Conservation (phyloP, 37 sponge, comb jelly and placozoan species). For the Haliclona indistincta region DNA sequence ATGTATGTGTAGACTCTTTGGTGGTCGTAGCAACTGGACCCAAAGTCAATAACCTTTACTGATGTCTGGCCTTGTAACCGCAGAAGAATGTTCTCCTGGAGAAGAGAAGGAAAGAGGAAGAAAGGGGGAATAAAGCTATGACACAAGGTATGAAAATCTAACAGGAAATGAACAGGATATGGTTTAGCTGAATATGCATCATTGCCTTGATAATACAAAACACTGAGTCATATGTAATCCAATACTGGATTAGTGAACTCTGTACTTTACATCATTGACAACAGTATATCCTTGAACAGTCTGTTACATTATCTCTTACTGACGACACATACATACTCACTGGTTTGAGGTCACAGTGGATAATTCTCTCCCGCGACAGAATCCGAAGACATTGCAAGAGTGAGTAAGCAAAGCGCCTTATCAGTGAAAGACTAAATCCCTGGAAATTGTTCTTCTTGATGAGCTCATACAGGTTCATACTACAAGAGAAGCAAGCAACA, state of each 20-base stretch:
- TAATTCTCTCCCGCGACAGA: conserved; percentile 84
- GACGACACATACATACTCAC: conserved; percentile 46
- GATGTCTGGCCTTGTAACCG: conserved; percentile 65
- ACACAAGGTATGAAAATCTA: too few relatives aligned
- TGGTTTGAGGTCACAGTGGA: conserved; percentile 99
- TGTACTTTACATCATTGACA: neutral
- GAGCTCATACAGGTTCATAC: conserved; percentile 96
- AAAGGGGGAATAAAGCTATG: neutral
- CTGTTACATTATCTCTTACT: neutral
- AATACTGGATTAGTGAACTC: too few relatives aligned
- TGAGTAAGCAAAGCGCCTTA: conserved; percentile 87
- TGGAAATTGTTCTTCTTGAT: conserved; percentile 96
- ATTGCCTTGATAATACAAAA: too few relatives aligned
- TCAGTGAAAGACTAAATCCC: conserved; percentile 89
- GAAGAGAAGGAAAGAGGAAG: neutral
- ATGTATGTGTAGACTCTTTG: conserved; percentile 91
- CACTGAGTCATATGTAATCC: too few relatives aligned
- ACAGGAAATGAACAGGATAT: neutral
- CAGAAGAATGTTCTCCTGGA: conserved; percentile 84
- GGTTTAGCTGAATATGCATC: too few relatives aligned
- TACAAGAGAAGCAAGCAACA: conserved; percentile 13
- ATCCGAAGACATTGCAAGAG: conserved; percentile 89
- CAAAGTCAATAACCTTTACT: conserved; percentile 92
- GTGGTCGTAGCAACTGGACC: conserved; percentile 92
- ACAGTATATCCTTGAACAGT: neutral